phyloP scores from a whole-genome alignment of 2,797 vertebrate genomes.

The Lerista edwardsae region DNA sequence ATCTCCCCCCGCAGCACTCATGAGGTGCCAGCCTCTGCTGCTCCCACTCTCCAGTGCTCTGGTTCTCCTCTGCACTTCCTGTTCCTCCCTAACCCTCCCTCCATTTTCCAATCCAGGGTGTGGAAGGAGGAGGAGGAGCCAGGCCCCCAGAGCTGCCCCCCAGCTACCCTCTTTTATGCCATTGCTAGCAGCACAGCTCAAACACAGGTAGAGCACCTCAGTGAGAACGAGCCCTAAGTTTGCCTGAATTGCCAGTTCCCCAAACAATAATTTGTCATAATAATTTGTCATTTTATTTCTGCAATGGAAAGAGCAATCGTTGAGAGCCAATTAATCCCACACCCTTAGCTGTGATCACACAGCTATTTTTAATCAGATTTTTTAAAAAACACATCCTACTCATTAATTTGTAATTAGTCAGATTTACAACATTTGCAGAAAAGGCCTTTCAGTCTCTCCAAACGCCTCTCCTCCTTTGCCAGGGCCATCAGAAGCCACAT shows the following conservation, averaged over 20 bases:
- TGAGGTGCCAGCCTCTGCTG: no score
- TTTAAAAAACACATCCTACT: background rate
- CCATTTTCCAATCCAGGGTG: no score
- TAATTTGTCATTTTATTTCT: fast-evolving
- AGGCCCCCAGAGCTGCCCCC: no score
- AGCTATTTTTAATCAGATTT: slow-evolving; percentile 5
- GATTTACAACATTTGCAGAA: background rate
- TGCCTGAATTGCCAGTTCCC: background rate
- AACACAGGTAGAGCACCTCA: no score
- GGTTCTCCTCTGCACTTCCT: no score
- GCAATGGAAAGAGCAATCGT: background rate
- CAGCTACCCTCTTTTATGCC: no score
- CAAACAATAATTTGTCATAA: background rate
- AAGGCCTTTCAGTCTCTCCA: background rate
- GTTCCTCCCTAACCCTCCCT: no score
- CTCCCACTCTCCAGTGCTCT: no score
- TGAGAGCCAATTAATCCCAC: slow-evolving; percentile 3
- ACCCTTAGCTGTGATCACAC: fast-evolving
- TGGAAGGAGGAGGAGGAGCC: no score
- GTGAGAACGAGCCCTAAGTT: background rate
- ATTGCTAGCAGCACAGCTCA: no score
- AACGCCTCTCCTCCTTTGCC: background rate
- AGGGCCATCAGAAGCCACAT: background rate
- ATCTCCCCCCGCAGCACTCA: no score
- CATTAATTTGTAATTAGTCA: background rate